Conservation (phyloP, 2,888 invertebrate species). For the Trichogramma evanescens region DNA sequence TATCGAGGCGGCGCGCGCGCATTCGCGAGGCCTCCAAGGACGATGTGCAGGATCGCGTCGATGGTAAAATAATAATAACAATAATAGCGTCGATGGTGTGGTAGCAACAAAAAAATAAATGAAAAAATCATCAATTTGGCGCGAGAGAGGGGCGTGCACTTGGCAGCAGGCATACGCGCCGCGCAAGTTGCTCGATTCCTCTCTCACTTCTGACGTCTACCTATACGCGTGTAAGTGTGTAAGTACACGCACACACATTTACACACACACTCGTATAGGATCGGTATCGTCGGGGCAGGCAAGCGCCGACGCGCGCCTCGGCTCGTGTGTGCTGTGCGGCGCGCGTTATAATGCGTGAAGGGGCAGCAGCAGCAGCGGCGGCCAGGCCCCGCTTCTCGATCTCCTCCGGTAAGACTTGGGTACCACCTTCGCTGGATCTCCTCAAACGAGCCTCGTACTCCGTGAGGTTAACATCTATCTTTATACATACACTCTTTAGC, state of each 20-base stretch:
- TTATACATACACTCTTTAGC: conserved; percentile 25
- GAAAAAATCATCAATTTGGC: too few relatives aligned
- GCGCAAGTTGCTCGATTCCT: not conserved
- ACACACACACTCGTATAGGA: conserved; percentile 25
- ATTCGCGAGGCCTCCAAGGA: conserved; percentile 13
- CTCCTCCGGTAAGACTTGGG: conserved; percentile 42
- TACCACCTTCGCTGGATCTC: conserved; percentile 42
- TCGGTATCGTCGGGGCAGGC: conserved; percentile 28
- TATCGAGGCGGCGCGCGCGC: conserved; percentile 8
- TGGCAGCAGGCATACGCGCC: conserved; percentile 20
- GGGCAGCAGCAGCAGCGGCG: too few relatives aligned
- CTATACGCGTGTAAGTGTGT: too few relatives aligned
- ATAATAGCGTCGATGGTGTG: too few relatives aligned
- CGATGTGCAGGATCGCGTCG: conserved; percentile 28
- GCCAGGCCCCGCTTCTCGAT: conserved; percentile 29
- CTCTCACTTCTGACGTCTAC: too few relatives aligned
- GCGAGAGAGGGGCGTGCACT: not conserved
- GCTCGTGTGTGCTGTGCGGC: too few relatives aligned
- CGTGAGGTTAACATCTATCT: conserved; percentile 43
- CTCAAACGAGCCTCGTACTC: conserved; percentile 47
- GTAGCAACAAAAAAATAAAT: too few relatives aligned
- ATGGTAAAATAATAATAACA: conserved; percentile 15
- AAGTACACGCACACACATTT: conserved; percentile 30
- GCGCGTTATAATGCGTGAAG: too few relatives aligned
- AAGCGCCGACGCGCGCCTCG: conserved; percentile 31